Base-by-base conservation (phyloP, 2,113 vertebrate species). In the Cyprinodon variegatus region DNA sequence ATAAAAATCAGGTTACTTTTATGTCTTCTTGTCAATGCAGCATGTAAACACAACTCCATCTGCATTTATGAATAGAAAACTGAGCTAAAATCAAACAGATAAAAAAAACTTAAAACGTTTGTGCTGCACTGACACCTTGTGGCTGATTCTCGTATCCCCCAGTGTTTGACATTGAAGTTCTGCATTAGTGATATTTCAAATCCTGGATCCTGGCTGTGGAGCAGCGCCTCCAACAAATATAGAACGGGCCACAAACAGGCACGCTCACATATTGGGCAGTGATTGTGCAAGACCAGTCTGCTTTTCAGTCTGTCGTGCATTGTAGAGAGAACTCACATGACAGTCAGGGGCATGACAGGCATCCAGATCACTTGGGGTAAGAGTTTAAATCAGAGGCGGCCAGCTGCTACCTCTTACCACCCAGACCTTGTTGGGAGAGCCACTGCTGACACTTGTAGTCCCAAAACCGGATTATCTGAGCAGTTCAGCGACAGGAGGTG, bases 301-400 rank as follows among this genome's bases (percentile, higher is more conserved):
- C 90, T 93, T 94, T 93, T 87, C 86, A 91, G 76, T 74, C 64
- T 74, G 76, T 91, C 92, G 14, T 83, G 90, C 95, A 95, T 93
- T 92, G 92, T 91, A 86, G 88, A 63, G 89, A 92, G 92, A 95
- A 93, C 94, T 94, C 93, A 92, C 88, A 86, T 95, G 93, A 94
- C 94, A 89, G 84, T 91, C 91, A 88, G 94, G 96, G 95, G 94
- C 96, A 95, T 95, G 94, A 85, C 91, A 94, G 94, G 93, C 94
- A 95, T 96, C 91, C 94, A 93, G 93, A 94, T 91, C 90, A 60
- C 89, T 89, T 87, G 92, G 91, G 73, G 64, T 88, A 78, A 86
- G 92, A 93, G 91, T 92, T 92, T 90, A 92, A 90, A 90, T 83
- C 92, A 93, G 95, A 95, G 93, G 95, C 93, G 92, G 92, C 83